Base-by-base conservation (phyloP, 2,797 vertebrate genomes). In the Urosaurus nigricauda region DNA sequence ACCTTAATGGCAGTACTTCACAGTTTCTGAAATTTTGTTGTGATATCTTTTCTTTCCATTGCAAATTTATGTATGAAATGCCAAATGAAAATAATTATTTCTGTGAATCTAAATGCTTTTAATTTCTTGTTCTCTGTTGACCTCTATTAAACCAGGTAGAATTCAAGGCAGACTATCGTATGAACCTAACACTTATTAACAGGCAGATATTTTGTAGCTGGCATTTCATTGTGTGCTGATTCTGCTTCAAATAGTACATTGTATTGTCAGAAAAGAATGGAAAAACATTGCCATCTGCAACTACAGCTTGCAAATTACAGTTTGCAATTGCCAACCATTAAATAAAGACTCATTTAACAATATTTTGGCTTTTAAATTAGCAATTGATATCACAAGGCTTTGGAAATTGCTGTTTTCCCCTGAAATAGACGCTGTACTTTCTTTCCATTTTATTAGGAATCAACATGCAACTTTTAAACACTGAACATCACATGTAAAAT, bases 301-400 rank as follows among this genome's bases (percentile, higher is more conserved):
- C 95, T 96, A 94, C 97, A 97, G 97, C 97, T 97, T 97, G 97
- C 96, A 97, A 97, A 97, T 97, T 97, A 96, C 96, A 97, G 97
- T 96, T 96, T 97, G 97, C 96, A 96, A 96, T 97, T 96, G 95
- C 96, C 96, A 96, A 95, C 96, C 96, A 97, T 97, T 97, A 97
- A 97, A 97, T 96, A 97, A 97, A 96, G 96, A 96, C 95, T 96
- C 96, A 84, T 97, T 97, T 94, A 97, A 96, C 96, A 97, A 97
- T 97, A 97, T 97, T 97, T 97, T 93, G 97, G 96, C 94, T 96
- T 97, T 97, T 96, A 96, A 97, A 97, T 97, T 97, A 97, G 96
- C 96, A 96, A 97, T 97, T 97, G 97, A 96, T 96, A 97, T 97
- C 93, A 96, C 95, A 96, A 96, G 96, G 95, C 47, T 74, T 92